A percentile compares a stretch with the other conserved stretches of the same genome.
Evolutionary conservation across 2,888 invertebrate genomes (phyloP).

Genomic region (Asteroscopus sphinx): DNA sequence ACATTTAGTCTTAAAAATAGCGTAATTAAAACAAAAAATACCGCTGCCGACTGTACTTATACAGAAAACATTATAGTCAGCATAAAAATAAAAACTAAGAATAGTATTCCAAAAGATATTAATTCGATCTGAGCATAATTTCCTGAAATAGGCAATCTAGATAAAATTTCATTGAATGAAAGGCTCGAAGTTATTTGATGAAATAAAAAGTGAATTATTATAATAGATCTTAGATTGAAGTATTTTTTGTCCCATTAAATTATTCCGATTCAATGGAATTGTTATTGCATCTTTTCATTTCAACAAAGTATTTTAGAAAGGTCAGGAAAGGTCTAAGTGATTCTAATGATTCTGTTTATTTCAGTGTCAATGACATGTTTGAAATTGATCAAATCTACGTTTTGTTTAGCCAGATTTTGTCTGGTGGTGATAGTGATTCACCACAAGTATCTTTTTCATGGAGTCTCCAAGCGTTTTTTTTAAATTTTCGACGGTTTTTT

Average conservation of each 20-base stretch:
- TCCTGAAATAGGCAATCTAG: conserved; percentile 29
- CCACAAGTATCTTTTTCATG: no score
- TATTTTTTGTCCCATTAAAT: conserved; percentile 26
- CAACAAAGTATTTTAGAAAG: conserved; percentile 6
- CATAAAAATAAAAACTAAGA: conserved; percentile 1
- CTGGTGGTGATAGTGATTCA: no score
- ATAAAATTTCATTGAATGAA: conserved; percentile 36
- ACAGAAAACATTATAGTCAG: conserved; percentile 6
- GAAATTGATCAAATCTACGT: neutral
- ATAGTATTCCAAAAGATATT: conserved; percentile 14
- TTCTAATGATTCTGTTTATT: neutral
- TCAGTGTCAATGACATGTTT: neutral
- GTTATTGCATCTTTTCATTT: conserved; percentile 7
- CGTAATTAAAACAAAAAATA: neutral
- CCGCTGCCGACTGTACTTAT: neutral
- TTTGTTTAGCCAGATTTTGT: no score
- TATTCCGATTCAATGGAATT: conserved; percentile 19
- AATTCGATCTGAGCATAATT: conserved; percentile 22
- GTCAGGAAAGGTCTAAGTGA: conserved; percentile 16
- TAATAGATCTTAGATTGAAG: conserved; percentile 23
- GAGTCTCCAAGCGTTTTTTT: no score
- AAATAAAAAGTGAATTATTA: conserved; percentile 31
- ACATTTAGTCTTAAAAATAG: no score
- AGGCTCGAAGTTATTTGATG: conserved; percentile 36
- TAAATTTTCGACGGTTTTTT: no score